Conservation (phyloP, 2,797 vertebrate species). For the Coreius guichenoti region DNA sequence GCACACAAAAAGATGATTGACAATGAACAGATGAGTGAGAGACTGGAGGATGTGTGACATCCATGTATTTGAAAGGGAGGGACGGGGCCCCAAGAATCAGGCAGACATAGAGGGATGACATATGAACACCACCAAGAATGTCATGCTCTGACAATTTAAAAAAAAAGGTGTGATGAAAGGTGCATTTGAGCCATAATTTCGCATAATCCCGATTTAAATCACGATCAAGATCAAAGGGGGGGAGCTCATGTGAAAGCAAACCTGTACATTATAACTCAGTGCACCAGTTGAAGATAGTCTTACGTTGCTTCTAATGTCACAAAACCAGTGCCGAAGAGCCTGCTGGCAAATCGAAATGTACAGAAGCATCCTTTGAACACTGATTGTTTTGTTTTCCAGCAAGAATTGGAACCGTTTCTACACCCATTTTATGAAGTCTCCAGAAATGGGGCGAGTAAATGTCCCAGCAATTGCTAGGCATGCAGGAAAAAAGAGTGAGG, state of each 20-base stretch:
- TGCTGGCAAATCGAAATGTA: background rate
- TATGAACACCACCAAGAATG: slow-evolving; percentile 11
- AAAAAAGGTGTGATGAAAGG: background rate
- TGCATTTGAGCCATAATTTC: slow-evolving; percentile 36
- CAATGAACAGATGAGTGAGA: slow-evolving; percentile 64
- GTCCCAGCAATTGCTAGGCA: background rate
- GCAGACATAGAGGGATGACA: slow-evolving; percentile 29
- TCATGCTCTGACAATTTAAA: slow-evolving; percentile 42
- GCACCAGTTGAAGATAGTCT: slow-evolving; percentile 43
- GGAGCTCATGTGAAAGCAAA: slow-evolving; percentile 2
- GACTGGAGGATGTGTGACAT: slow-evolving; percentile 40
- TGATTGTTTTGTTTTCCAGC: slow-evolving; percentile 41
- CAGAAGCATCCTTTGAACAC: slow-evolving; percentile 45
- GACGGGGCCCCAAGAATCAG: slow-evolving; percentile 10
- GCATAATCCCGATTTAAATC: slow-evolving; percentile 20
- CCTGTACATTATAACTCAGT: slow-evolving; percentile 27
- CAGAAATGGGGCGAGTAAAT: slow-evolving; percentile 11
- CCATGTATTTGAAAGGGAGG: slow-evolving; percentile 36
- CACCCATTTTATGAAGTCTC: slow-evolving; percentile 45
- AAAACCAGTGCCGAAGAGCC: slow-evolving; percentile 28
- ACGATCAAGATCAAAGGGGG: background rate
- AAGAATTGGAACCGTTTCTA: slow-evolving; percentile 13
- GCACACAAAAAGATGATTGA: slow-evolving; percentile 63
- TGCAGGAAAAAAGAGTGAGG: background rate
- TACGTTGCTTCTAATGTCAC: background rate